Conservation (phyloP, 1,140 invertebrate species). For the Coptotermes formosanus region DNA sequence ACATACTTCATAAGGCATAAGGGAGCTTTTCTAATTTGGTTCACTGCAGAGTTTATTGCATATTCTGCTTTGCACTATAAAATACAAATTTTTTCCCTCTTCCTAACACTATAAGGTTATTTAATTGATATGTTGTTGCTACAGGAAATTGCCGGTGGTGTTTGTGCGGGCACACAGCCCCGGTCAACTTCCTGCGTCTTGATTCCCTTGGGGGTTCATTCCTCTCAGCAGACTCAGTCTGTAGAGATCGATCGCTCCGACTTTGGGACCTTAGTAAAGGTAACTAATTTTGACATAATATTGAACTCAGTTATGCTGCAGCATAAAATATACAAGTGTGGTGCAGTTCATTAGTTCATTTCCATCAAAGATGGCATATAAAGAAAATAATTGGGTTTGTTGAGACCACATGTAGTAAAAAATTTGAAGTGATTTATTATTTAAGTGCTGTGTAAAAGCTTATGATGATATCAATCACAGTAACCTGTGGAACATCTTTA, state of each 20-base stretch:
- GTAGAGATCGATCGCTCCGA: constrained; percentile 68
- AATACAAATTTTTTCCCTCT: too few relatives aligned
- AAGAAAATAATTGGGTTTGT: background rate
- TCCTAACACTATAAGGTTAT: too few relatives aligned
- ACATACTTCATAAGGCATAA: too few relatives aligned
- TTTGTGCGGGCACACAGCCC: constrained; percentile 71
- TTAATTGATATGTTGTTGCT: constrained; percentile 12
- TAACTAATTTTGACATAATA: constrained; percentile 42
- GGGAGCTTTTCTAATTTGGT: too few relatives aligned
- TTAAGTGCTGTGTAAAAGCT: too few relatives aligned
- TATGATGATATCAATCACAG: too few relatives aligned
- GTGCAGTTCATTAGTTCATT: background rate
- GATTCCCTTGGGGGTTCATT: constrained; percentile 67
- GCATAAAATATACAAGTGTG: background rate
- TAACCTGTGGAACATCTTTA: too few relatives aligned
- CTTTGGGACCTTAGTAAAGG: constrained; percentile 77
- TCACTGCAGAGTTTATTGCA: too few relatives aligned
- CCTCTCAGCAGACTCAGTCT: constrained; percentile 68
- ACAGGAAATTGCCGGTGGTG: constrained; percentile 69
- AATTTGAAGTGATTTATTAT: too few relatives aligned
- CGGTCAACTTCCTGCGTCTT: constrained; percentile 67
- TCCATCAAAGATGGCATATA: background rate
- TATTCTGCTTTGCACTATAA: too few relatives aligned
- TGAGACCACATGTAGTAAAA: too few relatives aligned
- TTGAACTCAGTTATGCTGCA: constrained; percentile 13